Evolutionary conservation across 2,888 invertebrate genomes (phyloP), one percentile per base, ranked within the genome.

Genomic region (Drosophila mayaguana): DNA sequence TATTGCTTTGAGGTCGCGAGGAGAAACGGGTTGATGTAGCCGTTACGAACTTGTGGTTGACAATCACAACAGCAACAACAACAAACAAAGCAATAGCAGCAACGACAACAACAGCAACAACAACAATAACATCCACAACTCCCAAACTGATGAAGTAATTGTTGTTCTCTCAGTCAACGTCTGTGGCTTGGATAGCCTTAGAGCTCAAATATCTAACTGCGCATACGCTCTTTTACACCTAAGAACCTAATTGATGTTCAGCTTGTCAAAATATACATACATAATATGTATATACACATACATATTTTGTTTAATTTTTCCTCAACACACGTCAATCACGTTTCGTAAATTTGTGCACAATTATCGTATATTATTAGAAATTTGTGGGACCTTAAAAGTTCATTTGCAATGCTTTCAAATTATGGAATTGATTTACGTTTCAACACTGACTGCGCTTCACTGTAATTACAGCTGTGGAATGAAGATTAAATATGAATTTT

Each of bases 271-370:
- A 64, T 78, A 72, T 18, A 28, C 7, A 20, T 20, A 12, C 11
- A 14, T 46, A 50, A 6, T 65, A 5, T 25, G 3, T 25, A 4
- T 25, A 14, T 20, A 18, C 12, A 50, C 18, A 48, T 20, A n/a
- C 22, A 25, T n/a, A 18, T 40, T 40, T 12, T 22, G 38, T 40
- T 40, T 60, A 36, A 40, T n/a, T 40, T 22, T 16, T 45, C 18
- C 43, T 18, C 25, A n/a, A 45, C 40, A 20, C 25, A 72, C 79
- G 79, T 79, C 77, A 79, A 77, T 79, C 79, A 77, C 79, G 54
- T 79, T 67, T 38, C 56, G 79, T 62, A 55, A 79, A 77, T 75
- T 63, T 77, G 66, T 42, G 43, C 61, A 75, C 79, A 79, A 77
- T 79, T 78, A 70, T 77, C 56, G 75, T 69, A 65, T 66, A 48